A percentile compares a stretch with the other conserved stretches of the same genome.
phyloP scores from a whole-genome alignment of 2,888 invertebrate genomes.

The Mesochorus sp. region DNA sequence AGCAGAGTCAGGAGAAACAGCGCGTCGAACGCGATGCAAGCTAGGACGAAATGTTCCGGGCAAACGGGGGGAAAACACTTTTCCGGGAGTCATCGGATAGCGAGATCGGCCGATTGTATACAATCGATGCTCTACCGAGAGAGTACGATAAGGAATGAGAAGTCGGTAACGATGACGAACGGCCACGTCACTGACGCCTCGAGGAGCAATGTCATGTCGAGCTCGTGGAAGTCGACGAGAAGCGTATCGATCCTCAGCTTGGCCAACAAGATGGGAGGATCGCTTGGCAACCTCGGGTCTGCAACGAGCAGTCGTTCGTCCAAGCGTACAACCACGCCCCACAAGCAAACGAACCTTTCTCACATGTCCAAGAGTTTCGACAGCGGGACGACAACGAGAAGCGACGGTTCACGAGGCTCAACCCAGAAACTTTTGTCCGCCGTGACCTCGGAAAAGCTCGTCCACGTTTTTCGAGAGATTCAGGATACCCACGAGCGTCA shows the following conservation, averaged over 20 bases:
- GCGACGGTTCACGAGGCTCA: conserved; percentile 26
- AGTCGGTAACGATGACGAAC: conserved; percentile 47
- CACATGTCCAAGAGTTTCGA: conserved; percentile 59
- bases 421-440: conserved; percentile 65
- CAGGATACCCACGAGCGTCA: conserved; percentile 87
- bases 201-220: conserved; percentile 29
- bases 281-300: conserved; percentile 66
- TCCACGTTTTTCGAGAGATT: conserved; percentile 81
- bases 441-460: conserved; percentile 74
- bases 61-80: conserved; percentile 52
- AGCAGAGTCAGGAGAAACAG: conserved; percentile 65
- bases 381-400: conserved; percentile 35
- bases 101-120: conserved; percentile 76
- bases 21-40: conserved; percentile 57
- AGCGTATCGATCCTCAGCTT: conserved; percentile 62
- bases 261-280: conserved; percentile 69
- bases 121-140: conserved; percentile 68
- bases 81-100: conserved; percentile 55
- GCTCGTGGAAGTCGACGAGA: conserved; percentile 52
- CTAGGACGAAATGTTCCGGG: conserved; percentile 61
- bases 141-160: conserved; percentile 2
- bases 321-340: conserved; percentile 29
- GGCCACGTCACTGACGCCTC: conserved; percentile 46
- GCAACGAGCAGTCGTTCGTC: conserved; percentile 53
- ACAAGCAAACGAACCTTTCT: conserved; percentile 12